Base-by-base conservation (phyloP, 1,140 invertebrate genomes). In the Adoxophyes honmai region DNA sequence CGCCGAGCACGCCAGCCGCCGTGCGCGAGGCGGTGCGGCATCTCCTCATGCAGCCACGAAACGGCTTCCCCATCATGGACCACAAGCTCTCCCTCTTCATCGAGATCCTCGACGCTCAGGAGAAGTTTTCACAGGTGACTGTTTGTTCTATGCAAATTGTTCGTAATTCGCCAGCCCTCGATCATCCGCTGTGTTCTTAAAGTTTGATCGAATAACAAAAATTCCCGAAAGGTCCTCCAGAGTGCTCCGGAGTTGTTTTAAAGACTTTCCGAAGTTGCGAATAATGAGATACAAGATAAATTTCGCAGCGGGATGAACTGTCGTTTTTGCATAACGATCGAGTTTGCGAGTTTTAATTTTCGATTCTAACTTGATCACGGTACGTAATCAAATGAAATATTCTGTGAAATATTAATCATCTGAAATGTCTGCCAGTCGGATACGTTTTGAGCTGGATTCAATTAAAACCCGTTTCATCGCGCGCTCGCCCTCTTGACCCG, bases 91-190 rank as follows among this genome's bases (percentile, higher is more conserved):
- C 92, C 8, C 90, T 96, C 9, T 94, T 95, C 78, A 93, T 95
- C 68, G 94, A 96, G 60, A 95, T 96, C 60, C 90, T 95, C 69
- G 94, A 95, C 70, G 93, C 94, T 9, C 94, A 95, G 87, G 94
- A 95, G 80, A 90, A 92, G 73, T 94, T 96, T 70, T 94, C 94
- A 73, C 92, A 95, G 94, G 94, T 95, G 89, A 60, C 38, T 21
- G 14, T 15, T 10, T n/a, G 11, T 34, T 48, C 5, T 58, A 9
- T 44, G 39, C 28, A 52, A 52, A 52, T 34, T 52, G 11, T 15
- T 52, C 28, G 48, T 52, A 18, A 21, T 52, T 35, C 28, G 28
- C 33, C 3, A n/a, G 8, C 36, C 9, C 36, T 44, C 42, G 42
- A 48, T 48, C 42, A 48, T 28, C 42, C 15, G 39, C 11, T 48